Evolutionary conservation across 2,797 vertebrate species (phyloP).

Genomic region (Anguilla marmorata): DNA sequence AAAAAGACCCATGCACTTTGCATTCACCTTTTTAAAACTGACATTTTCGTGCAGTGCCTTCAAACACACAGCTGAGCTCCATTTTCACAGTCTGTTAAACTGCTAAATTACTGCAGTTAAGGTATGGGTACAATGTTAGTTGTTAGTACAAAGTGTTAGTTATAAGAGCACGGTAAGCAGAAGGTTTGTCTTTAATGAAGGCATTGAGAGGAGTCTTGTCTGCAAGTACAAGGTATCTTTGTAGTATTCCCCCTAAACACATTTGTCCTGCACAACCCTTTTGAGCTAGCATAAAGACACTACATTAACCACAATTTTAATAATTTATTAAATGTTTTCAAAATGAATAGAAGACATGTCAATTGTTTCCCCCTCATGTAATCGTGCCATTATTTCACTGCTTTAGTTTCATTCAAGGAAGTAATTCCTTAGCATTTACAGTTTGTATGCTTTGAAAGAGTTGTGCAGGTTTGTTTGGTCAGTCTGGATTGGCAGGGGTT

Average conservation of each 20-base stretch:
- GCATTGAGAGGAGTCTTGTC: background rate
- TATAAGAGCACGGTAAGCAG: background rate
- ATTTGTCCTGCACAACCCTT: background rate
- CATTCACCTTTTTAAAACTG: background rate
- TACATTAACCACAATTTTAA: background rate
- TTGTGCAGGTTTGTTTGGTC: background rate
- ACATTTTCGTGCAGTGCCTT: background rate
- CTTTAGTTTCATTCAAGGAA: background rate
- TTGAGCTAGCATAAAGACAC: background rate
- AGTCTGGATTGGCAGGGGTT: slow-evolving; percentile 1
- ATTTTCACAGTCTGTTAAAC: background rate
- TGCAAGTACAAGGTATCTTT: background rate
- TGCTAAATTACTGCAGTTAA: background rate
- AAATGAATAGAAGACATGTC: background rate
- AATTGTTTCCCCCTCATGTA: background rate
- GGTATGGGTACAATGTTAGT: background rate
- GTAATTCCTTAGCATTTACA: background rate
- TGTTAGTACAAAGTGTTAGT: too few species aligned
- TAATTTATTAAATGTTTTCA: background rate
- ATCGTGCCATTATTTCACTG: background rate
- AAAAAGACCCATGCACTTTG: background rate
- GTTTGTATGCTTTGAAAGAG: background rate
- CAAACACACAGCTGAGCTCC: background rate
- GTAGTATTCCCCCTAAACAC: background rate
- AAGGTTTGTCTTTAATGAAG: background rate